phyloP scores from a whole-genome alignment of 2,113 vertebrate species.

The Anhinga rufa region DNA sequence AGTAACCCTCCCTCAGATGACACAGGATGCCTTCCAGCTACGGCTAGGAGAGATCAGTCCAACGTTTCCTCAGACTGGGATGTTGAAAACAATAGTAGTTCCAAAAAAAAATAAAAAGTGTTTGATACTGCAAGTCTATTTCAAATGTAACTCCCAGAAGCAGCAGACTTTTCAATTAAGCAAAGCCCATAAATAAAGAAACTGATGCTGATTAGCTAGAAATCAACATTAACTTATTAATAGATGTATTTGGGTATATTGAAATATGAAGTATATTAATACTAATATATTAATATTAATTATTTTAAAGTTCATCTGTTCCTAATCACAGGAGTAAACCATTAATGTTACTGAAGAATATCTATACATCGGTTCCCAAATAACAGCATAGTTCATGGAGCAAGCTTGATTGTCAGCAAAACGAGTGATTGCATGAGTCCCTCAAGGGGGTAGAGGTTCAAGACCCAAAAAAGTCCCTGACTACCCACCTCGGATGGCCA shows the following conservation, averaged over 20 bases:
- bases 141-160: neutral
- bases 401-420: neutral
- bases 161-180: neutral
- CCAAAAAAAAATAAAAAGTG: neutral
- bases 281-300: neutral
- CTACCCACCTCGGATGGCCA: neutral
- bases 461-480: neutral
- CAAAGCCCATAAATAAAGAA: neutral
- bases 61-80: neutral
- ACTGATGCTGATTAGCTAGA: neutral
- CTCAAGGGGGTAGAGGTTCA: neutral
- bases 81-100: neutral
- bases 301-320: neutral
- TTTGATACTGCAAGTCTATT: neutral
- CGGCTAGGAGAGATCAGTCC: neutral
- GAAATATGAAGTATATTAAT: neutral
- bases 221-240: neutral
- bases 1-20: neutral
- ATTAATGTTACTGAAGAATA: neutral
- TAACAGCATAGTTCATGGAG: neutral
- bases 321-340: neutral
- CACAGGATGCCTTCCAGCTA: neutral
- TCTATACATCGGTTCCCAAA: neutral
- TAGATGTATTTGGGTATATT: neutral
- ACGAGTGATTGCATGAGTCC: neutral